Percentiles rank a stretch among this genome's conserved stretches.
phyloP scores from a whole-genome alignment of 2,888 invertebrate genomes.

The Pelosia muscerda region DNA sequence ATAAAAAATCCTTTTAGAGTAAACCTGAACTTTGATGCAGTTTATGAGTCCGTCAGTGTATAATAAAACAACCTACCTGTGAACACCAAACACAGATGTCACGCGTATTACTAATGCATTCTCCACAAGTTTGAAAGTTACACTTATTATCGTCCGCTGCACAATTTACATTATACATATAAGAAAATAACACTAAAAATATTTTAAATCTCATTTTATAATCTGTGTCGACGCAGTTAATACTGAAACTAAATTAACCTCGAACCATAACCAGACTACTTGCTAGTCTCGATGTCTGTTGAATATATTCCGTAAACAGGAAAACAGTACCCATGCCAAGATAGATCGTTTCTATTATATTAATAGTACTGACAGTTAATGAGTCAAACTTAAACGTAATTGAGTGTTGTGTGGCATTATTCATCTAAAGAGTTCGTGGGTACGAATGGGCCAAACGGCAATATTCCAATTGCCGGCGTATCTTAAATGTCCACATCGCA shows the following conservation, averaged over 20 bases:
- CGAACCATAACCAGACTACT: neutral
- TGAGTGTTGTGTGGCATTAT: neutral
- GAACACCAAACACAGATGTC: slow-evolving; percentile 70
- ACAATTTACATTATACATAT: slow-evolving; percentile 21
- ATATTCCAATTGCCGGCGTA: neutral
- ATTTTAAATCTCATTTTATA: neutral
- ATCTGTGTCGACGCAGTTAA: neutral
- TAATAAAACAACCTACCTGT: slow-evolving; percentile 67
- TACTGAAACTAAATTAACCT: neutral
- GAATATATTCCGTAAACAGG: neutral
- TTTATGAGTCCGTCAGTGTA: too few relatives aligned
- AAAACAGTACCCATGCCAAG: neutral
- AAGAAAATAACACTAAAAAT: slow-evolving; percentile 6
- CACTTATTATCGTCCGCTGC: slow-evolving; percentile 6
- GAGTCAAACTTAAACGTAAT: neutral
- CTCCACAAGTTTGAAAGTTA: slow-evolving; percentile 57
- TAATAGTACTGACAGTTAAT: neutral
- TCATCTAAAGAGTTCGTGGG: neutral
- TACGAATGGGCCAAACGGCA: neutral
- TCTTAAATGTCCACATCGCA: neutral
- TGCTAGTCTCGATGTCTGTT: neutral
- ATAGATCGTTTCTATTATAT: neutral
- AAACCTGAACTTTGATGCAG: too few relatives aligned
- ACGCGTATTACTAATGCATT: slow-evolving; percentile 61
- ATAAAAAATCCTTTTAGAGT: too few relatives aligned